Percentiles rank a stretch among this genome's conserved stretches.
Evolutionary conservation across 1,140 invertebrate genomes (phyloP).

Genomic region (Hestina assimilis): DNA sequence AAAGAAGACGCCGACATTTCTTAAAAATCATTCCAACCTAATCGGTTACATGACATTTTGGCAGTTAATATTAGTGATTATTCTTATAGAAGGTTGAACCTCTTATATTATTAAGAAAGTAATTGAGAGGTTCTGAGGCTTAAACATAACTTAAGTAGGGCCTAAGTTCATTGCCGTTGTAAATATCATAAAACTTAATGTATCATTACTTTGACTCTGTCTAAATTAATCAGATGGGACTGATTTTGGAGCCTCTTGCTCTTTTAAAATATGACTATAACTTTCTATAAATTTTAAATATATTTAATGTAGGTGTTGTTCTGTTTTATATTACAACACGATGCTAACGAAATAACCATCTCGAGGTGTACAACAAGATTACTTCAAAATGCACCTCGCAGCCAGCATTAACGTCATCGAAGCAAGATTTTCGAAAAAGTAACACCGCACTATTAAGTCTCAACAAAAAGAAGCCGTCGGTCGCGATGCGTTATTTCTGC

Average conservation of each 20-base stretch:
- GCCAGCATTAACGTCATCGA: not conserved
- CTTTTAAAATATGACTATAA: no score
- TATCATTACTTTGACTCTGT: not conserved
- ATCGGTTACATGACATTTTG: conserved; percentile 35
- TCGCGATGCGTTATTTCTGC: conserved; percentile 56
- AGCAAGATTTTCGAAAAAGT: not conserved
- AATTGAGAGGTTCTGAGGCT: conserved; percentile 6
- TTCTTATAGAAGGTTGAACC: conserved; percentile 28
- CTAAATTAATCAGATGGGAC: not conserved
- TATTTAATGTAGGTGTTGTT: no score
- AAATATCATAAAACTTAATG: not conserved
- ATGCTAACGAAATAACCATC: no score
- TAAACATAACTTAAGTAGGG: not conserved
- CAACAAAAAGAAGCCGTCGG: conserved; percentile 20
- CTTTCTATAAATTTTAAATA: no score
- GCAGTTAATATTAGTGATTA: conserved; percentile 28
- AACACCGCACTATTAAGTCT: not conserved
- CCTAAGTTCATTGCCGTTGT: not conserved
- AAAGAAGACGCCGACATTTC: conserved; percentile 32
- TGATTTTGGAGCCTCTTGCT: not conserved
- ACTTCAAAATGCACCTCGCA: not conserved
- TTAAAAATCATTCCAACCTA: conserved; percentile 38
- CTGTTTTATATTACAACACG: no score
- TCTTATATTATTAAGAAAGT: conserved; percentile 19
- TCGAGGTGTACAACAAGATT: not conserved